phyloP scores from a whole-genome alignment of 2,113 vertebrate species.

The Phaethon lepturus region DNA sequence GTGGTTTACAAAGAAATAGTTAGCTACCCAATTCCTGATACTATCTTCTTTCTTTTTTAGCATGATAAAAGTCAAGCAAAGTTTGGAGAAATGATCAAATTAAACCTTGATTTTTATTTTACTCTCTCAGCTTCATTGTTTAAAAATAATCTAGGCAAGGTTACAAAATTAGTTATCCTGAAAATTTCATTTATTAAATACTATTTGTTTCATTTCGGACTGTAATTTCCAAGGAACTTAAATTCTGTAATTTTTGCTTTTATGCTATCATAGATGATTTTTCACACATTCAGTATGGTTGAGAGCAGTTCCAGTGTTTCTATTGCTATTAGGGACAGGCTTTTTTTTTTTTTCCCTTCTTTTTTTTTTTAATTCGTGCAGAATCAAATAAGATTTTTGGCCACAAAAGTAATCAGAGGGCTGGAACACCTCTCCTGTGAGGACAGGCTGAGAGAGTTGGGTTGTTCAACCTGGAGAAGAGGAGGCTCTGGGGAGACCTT shows the following conservation, averaged over 20 bases:
- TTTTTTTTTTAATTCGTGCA: not conserved
- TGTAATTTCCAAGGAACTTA: not conserved
- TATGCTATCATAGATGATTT: not conserved
- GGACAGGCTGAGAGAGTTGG: too few relatives aligned
- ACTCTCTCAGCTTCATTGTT: not conserved
- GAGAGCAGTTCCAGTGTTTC: not conserved
- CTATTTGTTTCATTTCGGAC: not conserved
- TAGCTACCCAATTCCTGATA: too few relatives aligned
- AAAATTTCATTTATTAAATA: not conserved
- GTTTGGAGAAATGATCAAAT: constrained; percentile 10
- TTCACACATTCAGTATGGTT: not conserved
- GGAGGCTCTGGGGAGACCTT: too few relatives aligned
- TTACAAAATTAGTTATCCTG: not conserved
- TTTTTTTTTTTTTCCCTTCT: not conserved
- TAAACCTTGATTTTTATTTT: not conserved
- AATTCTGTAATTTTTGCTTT: not conserved
- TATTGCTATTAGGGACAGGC: not conserved
- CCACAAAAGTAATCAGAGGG: too few relatives aligned
- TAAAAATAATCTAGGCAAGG: not conserved
- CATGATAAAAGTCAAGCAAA: constrained; percentile 1
- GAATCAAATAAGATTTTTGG: not conserved
- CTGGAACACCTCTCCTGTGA: too few relatives aligned
- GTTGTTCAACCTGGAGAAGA: too few relatives aligned
- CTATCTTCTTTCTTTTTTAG: not conserved
- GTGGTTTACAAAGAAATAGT: not conserved